These are phyloP conservation scores for Anoplius nigerrimus DNA, from an alignment of 2,888 invertebrate species.

Conservation along the genomic window DNA sequence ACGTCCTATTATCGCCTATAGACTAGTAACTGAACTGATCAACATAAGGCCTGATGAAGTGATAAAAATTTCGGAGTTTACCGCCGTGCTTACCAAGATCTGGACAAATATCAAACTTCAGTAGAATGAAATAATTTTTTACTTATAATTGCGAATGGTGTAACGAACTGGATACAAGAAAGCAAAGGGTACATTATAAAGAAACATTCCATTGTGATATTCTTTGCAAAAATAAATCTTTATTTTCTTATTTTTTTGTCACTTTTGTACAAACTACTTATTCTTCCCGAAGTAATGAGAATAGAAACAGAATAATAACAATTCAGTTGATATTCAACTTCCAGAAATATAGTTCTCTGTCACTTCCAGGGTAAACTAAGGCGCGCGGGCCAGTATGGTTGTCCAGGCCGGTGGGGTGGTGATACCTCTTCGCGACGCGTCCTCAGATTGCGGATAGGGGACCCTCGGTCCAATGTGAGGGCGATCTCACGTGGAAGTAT, in stretches of 20 bases:
- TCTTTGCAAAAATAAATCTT: too few relatives aligned
- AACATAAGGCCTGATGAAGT: constrained; percentile 45
- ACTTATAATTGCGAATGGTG: too few relatives aligned
- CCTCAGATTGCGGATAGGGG: too few relatives aligned
- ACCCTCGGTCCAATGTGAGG: too few relatives aligned
- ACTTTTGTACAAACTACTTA: not conserved
- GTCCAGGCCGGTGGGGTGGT: too few relatives aligned
- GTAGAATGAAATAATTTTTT: not conserved
- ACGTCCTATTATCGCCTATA: constrained; percentile 63
- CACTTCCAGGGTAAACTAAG: constrained; percentile 80
- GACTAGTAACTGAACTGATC: constrained; percentile 53
- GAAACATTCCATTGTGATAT: too few relatives aligned
- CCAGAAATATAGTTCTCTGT: constrained; percentile 80
- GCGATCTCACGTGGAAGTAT: too few relatives aligned
- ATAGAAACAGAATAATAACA: not conserved
- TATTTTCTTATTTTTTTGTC: not conserved
- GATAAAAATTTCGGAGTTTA: constrained; percentile 41
- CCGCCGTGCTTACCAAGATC: constrained; percentile 33
- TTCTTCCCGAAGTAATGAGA: not conserved
- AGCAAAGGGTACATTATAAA: too few relatives aligned
- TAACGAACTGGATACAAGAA: too few relatives aligned
- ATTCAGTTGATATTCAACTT: constrained; percentile 68
- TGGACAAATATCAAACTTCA: constrained; percentile 53
- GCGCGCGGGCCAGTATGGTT: too few relatives aligned
- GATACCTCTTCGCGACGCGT: too few relatives aligned